Base-by-base conservation (phyloP, 2,797 vertebrate species). In the Falco novaeseelandiae region DNA sequence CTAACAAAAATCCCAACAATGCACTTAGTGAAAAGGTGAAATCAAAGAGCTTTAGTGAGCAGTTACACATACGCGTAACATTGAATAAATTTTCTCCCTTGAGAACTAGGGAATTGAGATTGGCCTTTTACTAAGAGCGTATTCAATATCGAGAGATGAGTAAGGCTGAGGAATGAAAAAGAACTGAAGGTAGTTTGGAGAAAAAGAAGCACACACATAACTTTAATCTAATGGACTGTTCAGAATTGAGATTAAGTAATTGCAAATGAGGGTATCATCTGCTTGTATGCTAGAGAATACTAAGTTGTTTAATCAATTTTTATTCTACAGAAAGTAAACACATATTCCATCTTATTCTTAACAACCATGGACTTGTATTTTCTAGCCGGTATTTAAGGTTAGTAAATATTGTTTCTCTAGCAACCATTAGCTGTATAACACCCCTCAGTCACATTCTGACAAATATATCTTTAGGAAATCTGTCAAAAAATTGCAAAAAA, bases 1-100 rank as follows among this genome's bases (percentile, higher is more conserved):
- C 1, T 49, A 46, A 71, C 14, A 55, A 51, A 36, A 8, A 1
- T 0, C 6, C 48, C 13, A 57, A 34, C 3, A 27, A 1, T 74
- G 58, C 14, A 72, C 38, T 9, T 4, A 65, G 18, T 57, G 34
- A 79, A 88, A 63, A 6, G 3, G 1, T 54, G 81, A 87, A 87
- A 67, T 23, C 3, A 71, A 90, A 42, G 21, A 69, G 54, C 8
- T 3, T 9, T 48, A 16, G 32, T 70, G n/a, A 80, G 20, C 80
- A 91, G 62, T 44, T 44, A 44, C 44, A 40, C 4, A 42, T 0
- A 0, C 1, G 0, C 38, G 22, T 67, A 77, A 70, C 11, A 22
- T 3, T 17, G 18, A 57, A 83, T 52, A 79, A 17, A 30, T 89
- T 89, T 66, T 88, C 17, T 48, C 12, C 2, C 20, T 36, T 48